These are phyloP conservation scores for Melanotaenia pygmaea DNA, from an alignment of 2,797 vertebrate genomes.

Conservation along the genomic window DNA sequence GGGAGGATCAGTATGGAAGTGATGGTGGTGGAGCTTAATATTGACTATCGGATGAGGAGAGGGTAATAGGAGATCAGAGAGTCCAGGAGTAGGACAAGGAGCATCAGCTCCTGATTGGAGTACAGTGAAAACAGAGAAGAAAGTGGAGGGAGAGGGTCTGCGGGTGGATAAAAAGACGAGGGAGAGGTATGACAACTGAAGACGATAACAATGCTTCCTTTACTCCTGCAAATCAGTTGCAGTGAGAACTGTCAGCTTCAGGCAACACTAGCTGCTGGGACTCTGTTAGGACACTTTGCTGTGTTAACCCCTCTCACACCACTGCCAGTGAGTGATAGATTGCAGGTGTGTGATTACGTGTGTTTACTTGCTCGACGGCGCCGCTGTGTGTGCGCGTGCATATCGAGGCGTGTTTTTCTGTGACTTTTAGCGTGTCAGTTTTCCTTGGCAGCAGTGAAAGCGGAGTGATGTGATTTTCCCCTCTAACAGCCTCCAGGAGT, in stretches of 20 bases:
- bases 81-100: conserved; percentile 56
- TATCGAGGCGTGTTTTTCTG: conserved; percentile 46
- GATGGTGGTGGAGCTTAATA: conserved; percentile 22
- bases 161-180: conserved; percentile 22
- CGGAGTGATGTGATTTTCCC: conserved; percentile 71
- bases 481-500: conserved; percentile 73
- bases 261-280: conserved; percentile 45
- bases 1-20: conserved; percentile 21
- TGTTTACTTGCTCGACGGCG: conserved; percentile 35
- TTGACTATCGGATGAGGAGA: conserved; percentile 65
- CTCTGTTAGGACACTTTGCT: conserved; percentile 38
- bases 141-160: conserved; percentile 18
- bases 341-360: conserved; percentile 37
- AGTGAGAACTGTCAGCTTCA: conserved; percentile 65
- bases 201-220: conserved; percentile 67
- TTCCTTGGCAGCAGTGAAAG: conserved; percentile 61
- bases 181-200: conserved; percentile 33
- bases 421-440: conserved; percentile 66
- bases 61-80: conserved; percentile 70
- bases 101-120: conserved; percentile 60
- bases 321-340: conserved; percentile 54
- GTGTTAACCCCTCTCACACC: conserved; percentile 49
- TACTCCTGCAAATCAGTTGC: conserved; percentile 54
- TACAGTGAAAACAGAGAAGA: conserved; percentile 52
- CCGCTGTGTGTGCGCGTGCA: conserved; percentile 21